phyloP scores from a whole-genome alignment of 2,113 vertebrate species.

The Vireo altiloquus region DNA sequence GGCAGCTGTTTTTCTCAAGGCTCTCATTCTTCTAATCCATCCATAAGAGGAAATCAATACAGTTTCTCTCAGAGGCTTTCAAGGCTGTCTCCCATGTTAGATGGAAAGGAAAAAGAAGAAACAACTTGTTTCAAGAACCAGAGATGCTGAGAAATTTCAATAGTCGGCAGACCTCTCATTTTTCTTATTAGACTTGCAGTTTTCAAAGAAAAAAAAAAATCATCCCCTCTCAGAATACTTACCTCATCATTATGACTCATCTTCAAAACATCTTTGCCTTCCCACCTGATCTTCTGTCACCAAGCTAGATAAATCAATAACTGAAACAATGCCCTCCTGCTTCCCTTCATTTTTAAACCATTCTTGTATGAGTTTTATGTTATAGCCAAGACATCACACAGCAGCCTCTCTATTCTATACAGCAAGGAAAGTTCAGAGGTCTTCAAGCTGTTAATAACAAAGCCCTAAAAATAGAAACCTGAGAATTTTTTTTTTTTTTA shows the following conservation, averaged over 20 bases:
- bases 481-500: neutral
- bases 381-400: neutral
- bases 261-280: neutral
- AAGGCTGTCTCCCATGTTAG: slow-evolving; percentile 4
- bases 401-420: neutral
- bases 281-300: slow-evolving; percentile 1
- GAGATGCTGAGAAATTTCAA: neutral
- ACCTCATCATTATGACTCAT: neutral
- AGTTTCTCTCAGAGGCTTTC: slow-evolving; percentile 32
- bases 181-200: neutral
- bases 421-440: neutral
- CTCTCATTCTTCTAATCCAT: slow-evolving; percentile 22
- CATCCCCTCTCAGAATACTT: neutral
- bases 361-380: neutral
- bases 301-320: neutral
- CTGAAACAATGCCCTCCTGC: neutral
- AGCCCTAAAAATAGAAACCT: neutral
- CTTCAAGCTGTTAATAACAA: neutral
- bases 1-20: slow-evolving; percentile 19
- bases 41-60: slow-evolving; percentile 56
- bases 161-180: neutral
- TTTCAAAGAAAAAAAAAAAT: neutral
- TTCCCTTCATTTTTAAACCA: neutral
- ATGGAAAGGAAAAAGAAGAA: slow-evolving; percentile 25
- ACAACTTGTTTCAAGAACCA: slow-evolving; percentile 28